Conservation (phyloP, 2,888 invertebrate species). For the Zaprionus lineosus region DNA sequence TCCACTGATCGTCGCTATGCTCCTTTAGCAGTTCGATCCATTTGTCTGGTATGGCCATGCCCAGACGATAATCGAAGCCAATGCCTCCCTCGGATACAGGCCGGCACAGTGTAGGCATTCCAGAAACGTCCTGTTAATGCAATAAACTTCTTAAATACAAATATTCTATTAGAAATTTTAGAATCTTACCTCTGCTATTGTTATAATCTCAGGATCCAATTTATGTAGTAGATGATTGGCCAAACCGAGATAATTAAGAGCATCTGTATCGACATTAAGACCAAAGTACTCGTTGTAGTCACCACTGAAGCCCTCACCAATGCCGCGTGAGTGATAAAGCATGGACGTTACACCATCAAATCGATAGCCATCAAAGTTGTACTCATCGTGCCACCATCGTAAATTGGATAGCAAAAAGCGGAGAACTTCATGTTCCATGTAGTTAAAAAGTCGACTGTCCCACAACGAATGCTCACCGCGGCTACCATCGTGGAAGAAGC, state of each 20-base stretch:
- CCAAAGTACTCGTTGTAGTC: constrained; percentile 99
- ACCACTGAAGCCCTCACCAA: constrained; percentile 95
- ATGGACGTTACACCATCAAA: constrained; percentile 98
- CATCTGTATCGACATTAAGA: constrained; percentile 97
- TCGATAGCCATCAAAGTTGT: constrained; percentile 98
- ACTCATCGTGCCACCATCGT: constrained; percentile 98
- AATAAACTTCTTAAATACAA: neutral
- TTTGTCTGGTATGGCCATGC: constrained; percentile 99
- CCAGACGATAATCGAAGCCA: constrained; percentile 99
- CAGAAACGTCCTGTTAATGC: constrained; percentile 91
- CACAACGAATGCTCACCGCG: constrained; percentile 96
- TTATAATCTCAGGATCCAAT: constrained; percentile 89
- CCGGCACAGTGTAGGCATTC: constrained; percentile 98
- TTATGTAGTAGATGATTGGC: constrained; percentile 95
- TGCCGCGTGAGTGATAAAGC: constrained; percentile 97
- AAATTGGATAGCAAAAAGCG: constrained; percentile 98
- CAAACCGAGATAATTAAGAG: constrained; percentile 95
- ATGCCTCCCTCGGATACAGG: constrained; percentile 96
- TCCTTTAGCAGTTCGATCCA: constrained; percentile 97
- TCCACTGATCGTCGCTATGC: constrained; percentile 95
- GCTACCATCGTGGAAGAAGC: constrained; percentile 96
- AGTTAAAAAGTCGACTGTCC: constrained; percentile 99
- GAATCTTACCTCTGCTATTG: constrained; percentile 92
- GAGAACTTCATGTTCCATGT: constrained; percentile 95
- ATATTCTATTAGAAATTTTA: neutral